Evolutionary conservation across 2,797 vertebrate species (phyloP).

Genomic region (Natrix natrix): DNA sequence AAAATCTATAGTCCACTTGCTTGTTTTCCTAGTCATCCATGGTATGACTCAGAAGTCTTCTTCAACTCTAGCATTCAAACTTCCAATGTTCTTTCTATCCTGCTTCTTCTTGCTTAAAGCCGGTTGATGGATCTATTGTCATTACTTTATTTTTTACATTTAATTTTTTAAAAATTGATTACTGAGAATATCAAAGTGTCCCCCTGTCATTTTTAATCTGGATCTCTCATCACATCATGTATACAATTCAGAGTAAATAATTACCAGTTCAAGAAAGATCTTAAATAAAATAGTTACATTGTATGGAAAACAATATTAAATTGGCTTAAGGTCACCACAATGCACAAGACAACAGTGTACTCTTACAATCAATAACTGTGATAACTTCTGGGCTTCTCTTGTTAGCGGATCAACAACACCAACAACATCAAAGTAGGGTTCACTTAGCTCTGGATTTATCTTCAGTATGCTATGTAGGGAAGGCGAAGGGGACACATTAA

Average conservation of each 20-base stretch:
- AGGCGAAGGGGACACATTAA: constrained; percentile 31
- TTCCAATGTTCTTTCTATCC: neutral
- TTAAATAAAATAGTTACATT: neutral
- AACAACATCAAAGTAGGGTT: constrained; percentile 85
- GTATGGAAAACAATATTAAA: neutral
- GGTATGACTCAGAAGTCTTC: neutral
- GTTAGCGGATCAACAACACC: constrained; percentile 91
- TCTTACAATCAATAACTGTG: constrained; percentile 88
- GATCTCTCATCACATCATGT: neutral
- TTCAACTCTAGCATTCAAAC: neutral
- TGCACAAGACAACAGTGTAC: neutral
- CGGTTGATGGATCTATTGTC: neutral
- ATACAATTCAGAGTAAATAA: neutral
- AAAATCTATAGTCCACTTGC: neutral
- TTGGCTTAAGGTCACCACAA: neutral
- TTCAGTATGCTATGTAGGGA: constrained; percentile 74
- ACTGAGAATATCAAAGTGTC: neutral
- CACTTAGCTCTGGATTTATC: constrained; percentile 77
- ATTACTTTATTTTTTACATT: neutral
- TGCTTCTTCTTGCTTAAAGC: neutral
- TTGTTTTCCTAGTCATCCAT: neutral
- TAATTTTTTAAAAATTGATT: neutral
- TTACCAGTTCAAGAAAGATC: constrained; percentile 1
- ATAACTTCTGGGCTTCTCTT: constrained; percentile 91
- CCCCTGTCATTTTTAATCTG: neutral